These are phyloP conservation scores for Misgurnus mizolepis DNA, from an alignment of 2,113 vertebrate species.

Conservation along the genomic window DNA sequence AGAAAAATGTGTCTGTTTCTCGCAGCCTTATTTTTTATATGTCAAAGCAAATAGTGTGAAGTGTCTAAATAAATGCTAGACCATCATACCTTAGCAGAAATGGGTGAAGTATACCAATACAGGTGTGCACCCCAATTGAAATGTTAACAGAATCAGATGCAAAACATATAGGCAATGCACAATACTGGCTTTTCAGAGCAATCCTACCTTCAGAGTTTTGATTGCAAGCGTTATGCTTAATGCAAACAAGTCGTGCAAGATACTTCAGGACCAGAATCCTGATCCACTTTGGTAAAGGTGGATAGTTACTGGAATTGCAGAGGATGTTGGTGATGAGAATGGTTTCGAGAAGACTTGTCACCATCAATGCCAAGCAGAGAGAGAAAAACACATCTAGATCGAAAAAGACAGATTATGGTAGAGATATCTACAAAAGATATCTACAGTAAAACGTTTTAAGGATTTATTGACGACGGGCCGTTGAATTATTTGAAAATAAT, in stretches of 20 bases:
- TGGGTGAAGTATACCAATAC: no score
- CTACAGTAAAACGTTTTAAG: no score
- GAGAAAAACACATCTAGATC: slow-evolving; percentile 78
- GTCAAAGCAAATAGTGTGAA: no score
- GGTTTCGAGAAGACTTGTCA: slow-evolving; percentile 80
- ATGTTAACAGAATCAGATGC: neutral
- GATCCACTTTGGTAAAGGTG: slow-evolving; percentile 62
- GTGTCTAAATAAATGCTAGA: no score
- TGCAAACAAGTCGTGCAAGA: slow-evolving; percentile 57
- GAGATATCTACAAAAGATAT: no score
- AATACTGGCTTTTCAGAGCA: neutral
- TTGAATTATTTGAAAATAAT: no score
- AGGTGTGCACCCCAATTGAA: neutral
- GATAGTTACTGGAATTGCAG: slow-evolving; percentile 43
- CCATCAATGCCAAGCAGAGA: slow-evolving; percentile 81
- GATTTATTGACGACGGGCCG: no score
- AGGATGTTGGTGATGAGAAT: slow-evolving; percentile 76
- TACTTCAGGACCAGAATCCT: slow-evolving; percentile 57
- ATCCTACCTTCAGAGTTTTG: neutral
- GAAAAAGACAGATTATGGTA: neutral
- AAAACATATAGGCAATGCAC: no score
- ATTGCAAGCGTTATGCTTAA: slow-evolving; percentile 39
- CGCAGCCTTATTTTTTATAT: no score
- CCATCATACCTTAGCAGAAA: no score
- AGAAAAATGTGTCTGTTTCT: no score